These are phyloP conservation scores for Xenopus borealis DNA, from an alignment of 2,113 vertebrate genomes.

Conservation along the genomic window DNA sequence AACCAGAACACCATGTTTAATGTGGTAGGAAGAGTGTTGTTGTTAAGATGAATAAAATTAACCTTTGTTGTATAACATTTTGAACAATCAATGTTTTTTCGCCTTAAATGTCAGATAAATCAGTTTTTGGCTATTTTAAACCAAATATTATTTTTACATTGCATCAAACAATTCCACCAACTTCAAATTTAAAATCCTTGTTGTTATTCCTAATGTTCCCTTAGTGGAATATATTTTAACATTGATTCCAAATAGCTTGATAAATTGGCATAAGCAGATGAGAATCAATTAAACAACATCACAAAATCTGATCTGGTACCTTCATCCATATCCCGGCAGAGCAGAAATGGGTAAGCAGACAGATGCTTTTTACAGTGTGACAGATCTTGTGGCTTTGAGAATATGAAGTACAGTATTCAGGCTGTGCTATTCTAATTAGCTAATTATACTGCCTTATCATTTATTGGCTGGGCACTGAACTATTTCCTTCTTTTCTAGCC, in stretches of 20 bases:
- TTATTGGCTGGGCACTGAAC: conserved; percentile 2
- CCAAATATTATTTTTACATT: too few species aligned
- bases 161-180: too few species aligned
- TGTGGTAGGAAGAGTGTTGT: too few species aligned
- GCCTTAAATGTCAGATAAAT: too few species aligned
- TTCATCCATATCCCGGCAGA: conserved; percentile 11
- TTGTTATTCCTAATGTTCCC: too few species aligned
- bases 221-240: too few species aligned
- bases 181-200: too few species aligned
- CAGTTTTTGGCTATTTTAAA: too few species aligned
- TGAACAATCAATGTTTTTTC: too few species aligned
- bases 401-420: conserved; percentile 13
- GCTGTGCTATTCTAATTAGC: conserved; percentile 15
- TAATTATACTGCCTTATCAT: conserved; percentile 16
- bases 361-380: conserved; percentile 13
- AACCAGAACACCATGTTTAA: too few species aligned
- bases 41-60: too few species aligned
- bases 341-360: conserved; percentile 9
- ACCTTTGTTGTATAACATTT: too few species aligned
- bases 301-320: background rate
- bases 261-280: conserved; percentile 22
- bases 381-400: conserved; percentile 16
- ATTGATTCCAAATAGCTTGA: background rate
- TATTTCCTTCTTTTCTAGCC: background rate
- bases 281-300: conserved; percentile 7